Base-by-base conservation (phyloP, 35 echinoderm and acorn worm species). In the Ophiothrix spiculata region DNA sequence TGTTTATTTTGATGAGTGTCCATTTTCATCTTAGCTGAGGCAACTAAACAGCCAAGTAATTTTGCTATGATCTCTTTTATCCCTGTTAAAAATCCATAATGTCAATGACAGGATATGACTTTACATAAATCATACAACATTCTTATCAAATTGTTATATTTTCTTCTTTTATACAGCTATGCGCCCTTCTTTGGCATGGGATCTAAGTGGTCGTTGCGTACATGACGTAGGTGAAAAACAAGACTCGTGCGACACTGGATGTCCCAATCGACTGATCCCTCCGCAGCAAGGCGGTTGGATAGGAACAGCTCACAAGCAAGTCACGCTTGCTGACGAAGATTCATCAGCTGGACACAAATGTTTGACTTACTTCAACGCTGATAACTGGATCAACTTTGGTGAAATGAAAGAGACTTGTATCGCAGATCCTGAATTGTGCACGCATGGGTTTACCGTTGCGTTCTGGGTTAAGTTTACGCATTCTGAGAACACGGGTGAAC, bases 151-250 rank as follows among this genome's bases (percentile, higher is more conserved):
- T n/a, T n/a, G n/a, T n/a, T n/a, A n/a, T n/a, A n/a, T n/a, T n/a
- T n/a, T n/a, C n/a, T n/a, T n/a, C n/a, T n/a, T n/a, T n/a, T n/a
- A n/a, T n/a, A n/a, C 79, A 95, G 93, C 64, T 25, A 87, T 91
- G 31, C 40, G 77, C 33, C 93, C 93, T 74, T 87, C 93, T 17
- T 38, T 91, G 13, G 84, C 91, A 31, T 95, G 89, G 89, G 93
- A 95, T 60, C 60, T 95, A 36, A 95, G 93, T 80, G 93, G 93
- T 12, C 69, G 85, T 28, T 95, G 93, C 38, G 33, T 13, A 17
- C 87, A 91, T 35, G 93, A 95, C 49, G 86, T 56, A 21, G 80
- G 35, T n/a, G 93, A 91, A 56, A 75, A 87, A 1, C n/a, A n/a
- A n/a, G 69, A 41, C 31, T 10, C 42, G 6, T 95, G 93, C 35